Evolutionary conservation across 2,113 vertebrate genomes (phyloP).

Genomic region (Pteronura brasiliensis): DNA sequence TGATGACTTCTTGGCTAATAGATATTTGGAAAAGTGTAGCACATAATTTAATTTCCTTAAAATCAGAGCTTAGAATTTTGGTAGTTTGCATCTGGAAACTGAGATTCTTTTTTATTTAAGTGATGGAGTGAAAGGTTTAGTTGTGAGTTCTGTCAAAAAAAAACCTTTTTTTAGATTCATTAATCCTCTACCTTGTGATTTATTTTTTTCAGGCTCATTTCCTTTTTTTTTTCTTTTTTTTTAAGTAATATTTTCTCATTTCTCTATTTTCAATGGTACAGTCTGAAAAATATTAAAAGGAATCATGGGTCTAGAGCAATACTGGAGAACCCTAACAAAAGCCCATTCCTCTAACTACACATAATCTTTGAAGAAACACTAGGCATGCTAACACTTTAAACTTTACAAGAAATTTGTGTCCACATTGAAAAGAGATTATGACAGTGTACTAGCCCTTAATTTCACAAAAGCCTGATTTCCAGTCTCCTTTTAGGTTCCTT

Average conservation of each 20-base stretch:
- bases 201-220: background rate
- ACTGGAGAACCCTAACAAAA: background rate
- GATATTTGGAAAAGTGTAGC: background rate
- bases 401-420: background rate
- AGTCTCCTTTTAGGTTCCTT: background rate
- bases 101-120: background rate
- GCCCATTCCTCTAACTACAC: background rate
- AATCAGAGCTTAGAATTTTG: background rate
- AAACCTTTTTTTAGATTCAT: background rate
- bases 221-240: background rate
- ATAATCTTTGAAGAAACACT: background rate
- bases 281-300: background rate
- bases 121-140: constrained; percentile 17
- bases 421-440: background rate
- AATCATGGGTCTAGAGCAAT: background rate
- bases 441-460: background rate
- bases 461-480: background rate
- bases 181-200: background rate
- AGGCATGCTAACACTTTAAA: background rate
- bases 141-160: background rate
- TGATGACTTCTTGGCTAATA: background rate
- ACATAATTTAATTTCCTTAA: constrained; percentile 3
- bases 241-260: background rate
- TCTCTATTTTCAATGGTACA: background rate
- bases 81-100: background rate